Base-by-base conservation (phyloP, 2,888 invertebrate genomes). In the Hoplodrina ambigua region DNA sequence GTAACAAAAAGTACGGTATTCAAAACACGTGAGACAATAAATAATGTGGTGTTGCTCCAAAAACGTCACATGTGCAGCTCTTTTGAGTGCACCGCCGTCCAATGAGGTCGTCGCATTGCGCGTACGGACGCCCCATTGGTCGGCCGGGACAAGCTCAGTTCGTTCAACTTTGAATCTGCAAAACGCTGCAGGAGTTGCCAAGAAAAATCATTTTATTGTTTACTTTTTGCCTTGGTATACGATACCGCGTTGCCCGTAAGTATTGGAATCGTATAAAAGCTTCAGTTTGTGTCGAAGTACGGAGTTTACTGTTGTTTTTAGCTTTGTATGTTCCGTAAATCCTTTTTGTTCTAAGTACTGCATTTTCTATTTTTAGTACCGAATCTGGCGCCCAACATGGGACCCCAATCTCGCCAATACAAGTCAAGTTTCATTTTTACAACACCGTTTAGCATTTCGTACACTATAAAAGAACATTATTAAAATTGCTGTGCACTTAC, bases 31-130 rank as follows among this genome's bases (percentile, higher is more conserved):
- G 61, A 82, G 73, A 78, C 78, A 75, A 80, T 86, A 83, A 87
- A 86, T 84, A 82, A 80, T 73, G 73, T 69, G 69, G 75, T 74
- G 72, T 61, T 71, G 75, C 79, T 78, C 80, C 75, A 81, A 86
- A 86, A 87, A 84, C 78, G 75, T 83, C 76, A 83, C 75, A 81
- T 82, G 82, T 83, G 78, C 77, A 81, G 71, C 72, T 82, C 81
- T 81, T 84, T 82, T 83, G 80, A 84, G 87, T 89, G 87, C 88
- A 88, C 80, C 74, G 77, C 77, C 85, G 78, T 80, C 89, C 92
- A 93, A 92, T 89, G 90, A 86, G 94, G 93, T 89, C 94, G 91
- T 89, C 94, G 94, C 94, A 94, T 87, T 94, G 94, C 94, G 94
- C 93, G 94, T 89, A 78, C 86, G 78, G 81, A 81, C 77, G 67